Evolutionary conservation across 2,113 vertebrate genomes (phyloP).

Genomic region (Elephas maximus): DNA sequence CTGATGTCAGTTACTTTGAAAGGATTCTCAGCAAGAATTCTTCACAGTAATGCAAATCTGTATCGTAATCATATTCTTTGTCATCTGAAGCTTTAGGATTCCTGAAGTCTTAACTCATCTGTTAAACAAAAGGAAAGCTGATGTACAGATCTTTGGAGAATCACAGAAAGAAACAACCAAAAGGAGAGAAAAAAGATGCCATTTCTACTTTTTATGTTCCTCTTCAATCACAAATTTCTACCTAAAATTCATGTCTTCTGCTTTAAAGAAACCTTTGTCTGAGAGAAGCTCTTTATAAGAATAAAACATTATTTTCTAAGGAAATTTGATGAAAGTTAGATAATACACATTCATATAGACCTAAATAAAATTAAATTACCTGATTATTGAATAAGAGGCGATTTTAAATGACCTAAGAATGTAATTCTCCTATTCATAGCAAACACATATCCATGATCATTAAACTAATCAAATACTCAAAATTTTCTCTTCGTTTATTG

Average conservation of each 20-base stretch:
- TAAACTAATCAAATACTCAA: background rate
- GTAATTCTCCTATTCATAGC: background rate
- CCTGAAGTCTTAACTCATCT: background rate
- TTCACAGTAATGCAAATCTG: background rate
- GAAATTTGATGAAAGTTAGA: background rate
- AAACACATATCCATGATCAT: background rate
- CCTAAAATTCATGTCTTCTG: background rate
- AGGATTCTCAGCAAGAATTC: background rate
- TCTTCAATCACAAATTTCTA: constrained; percentile 3
- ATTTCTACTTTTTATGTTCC: background rate
- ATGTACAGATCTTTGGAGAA: background rate
- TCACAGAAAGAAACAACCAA: background rate
- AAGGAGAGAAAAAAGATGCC: background rate
- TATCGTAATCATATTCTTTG: background rate
- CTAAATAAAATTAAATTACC: background rate
- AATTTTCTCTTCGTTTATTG: background rate
- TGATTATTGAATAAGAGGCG: background rate
- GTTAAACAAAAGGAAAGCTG: background rate
- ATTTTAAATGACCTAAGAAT: background rate
- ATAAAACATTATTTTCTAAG: background rate
- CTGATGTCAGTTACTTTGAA: background rate
- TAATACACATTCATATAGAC: background rate
- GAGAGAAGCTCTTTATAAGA: background rate
- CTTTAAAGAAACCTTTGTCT: background rate
- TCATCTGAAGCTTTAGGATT: background rate